phyloP scores from a whole-genome alignment of 2,888 invertebrate species.

The Vesta saturnalis region DNA sequence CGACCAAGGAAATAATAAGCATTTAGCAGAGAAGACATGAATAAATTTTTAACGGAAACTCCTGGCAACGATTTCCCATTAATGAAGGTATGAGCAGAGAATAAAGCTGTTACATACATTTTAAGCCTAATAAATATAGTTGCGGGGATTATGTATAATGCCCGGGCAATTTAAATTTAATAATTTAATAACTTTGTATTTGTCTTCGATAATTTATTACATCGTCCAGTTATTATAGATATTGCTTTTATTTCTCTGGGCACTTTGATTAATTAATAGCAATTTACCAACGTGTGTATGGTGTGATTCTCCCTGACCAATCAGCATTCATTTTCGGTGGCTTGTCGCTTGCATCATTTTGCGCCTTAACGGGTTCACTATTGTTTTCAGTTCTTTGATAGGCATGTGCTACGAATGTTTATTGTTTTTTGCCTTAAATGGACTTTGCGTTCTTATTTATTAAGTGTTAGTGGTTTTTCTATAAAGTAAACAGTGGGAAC shows the following conservation, averaged over 20 bases:
- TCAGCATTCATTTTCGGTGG: slow-evolving; percentile 17
- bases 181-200: background rate
- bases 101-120: too few relatives aligned
- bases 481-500: slow-evolving; percentile 11
- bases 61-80: too few relatives aligned
- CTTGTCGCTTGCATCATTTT: slow-evolving; percentile 9
- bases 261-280: slow-evolving; percentile 3
- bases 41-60: too few relatives aligned
- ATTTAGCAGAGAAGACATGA: too few relatives aligned
- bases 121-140: too few relatives aligned
- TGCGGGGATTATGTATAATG: too few relatives aligned
- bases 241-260: background rate
- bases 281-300: too few relatives aligned
- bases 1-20: too few relatives aligned
- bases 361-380: slow-evolving; percentile 5
- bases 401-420: too few relatives aligned
- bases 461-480: too few relatives aligned
- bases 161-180: too few relatives aligned
- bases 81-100: too few relatives aligned
- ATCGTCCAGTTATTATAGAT: background rate
- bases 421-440: slow-evolving; percentile 12
- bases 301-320: slow-evolving; percentile 20
- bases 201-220: slow-evolving; percentile 9
- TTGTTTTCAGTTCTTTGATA: slow-evolving; percentile 10
- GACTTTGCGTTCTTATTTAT: slow-evolving; percentile 15